phyloP scores from a whole-genome alignment of 2,797 vertebrate genomes.

The Tragelaphus eurycerus region DNA sequence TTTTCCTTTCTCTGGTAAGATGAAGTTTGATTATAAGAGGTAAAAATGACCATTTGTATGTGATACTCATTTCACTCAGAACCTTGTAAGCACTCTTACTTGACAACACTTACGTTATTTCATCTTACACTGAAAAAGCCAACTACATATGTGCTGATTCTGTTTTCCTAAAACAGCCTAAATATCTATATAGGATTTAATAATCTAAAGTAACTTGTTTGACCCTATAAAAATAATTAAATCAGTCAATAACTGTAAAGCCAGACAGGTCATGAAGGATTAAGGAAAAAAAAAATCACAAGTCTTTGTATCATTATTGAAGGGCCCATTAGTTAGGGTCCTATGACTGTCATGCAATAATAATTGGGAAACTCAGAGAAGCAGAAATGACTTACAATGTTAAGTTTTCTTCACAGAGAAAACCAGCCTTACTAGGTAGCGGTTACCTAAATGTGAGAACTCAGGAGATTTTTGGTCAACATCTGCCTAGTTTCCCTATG shows the following conservation, averaged over 20 bases:
- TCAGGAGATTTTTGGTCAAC: background rate
- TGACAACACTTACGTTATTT: background rate
- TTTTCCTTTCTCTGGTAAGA: background rate
- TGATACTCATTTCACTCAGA: background rate
- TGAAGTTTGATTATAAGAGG: background rate
- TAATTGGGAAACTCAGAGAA: background rate
- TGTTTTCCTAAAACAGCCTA: background rate
- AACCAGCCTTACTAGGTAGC: background rate
- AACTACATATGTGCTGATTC: background rate
- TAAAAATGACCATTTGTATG: background rate
- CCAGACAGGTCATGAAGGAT: background rate
- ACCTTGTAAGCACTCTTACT: background rate
- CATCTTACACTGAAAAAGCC: background rate
- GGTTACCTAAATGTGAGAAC: background rate
- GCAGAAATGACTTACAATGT: background rate
- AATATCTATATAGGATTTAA: background rate
- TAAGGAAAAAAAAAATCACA: background rate
- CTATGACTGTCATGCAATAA: background rate
- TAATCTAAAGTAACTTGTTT: background rate
- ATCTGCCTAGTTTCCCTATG: background rate
- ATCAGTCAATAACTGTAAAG: background rate
- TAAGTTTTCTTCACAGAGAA: background rate
- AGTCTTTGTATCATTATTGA: background rate
- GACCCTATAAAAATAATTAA: conserved; percentile 6
- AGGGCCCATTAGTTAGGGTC: background rate